Evolutionary conservation across 2,113 vertebrate species (phyloP).

Genomic region (Gallinago jamesoni): DNA sequence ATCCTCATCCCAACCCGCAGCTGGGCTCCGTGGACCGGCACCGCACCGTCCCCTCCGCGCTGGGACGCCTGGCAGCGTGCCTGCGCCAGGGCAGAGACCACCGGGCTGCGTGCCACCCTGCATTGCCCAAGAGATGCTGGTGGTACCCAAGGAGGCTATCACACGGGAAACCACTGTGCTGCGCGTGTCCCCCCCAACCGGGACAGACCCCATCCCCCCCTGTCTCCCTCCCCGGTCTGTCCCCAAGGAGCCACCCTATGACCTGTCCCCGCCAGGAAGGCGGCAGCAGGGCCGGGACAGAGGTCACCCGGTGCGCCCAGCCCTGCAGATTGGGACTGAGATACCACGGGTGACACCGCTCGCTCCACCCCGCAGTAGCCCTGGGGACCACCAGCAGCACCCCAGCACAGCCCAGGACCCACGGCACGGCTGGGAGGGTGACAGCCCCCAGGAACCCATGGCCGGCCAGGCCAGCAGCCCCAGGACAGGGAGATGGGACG

Average conservation of each 20-base stretch:
- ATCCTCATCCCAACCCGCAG: background rate
- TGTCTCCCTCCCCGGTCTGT: background rate
- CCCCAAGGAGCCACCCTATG: background rate
- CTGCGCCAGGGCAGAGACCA: background rate
- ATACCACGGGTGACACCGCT: background rate
- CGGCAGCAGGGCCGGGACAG: background rate
- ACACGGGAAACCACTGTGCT: background rate
- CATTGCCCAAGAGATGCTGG: background rate
- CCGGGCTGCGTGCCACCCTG: background rate
- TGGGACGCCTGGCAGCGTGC: background rate
- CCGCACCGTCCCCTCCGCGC: background rate
- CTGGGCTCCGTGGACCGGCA: background rate
- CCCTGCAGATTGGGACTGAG: background rate
- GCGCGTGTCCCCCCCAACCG: background rate
- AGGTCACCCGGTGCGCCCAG: background rate
- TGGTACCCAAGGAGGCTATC: background rate
- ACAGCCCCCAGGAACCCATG: background rate
- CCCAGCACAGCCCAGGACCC: background rate
- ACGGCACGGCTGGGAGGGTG: fast-evolving
- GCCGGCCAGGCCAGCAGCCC: background rate
- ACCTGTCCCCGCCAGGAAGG: background rate
- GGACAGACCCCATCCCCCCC: background rate
- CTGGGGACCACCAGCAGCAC: background rate
- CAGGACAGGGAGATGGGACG: background rate
- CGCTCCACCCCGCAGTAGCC: background rate